phyloP scores from a whole-genome alignment of 2,888 invertebrate genomes.

The Epinotia brunnichana region DNA sequence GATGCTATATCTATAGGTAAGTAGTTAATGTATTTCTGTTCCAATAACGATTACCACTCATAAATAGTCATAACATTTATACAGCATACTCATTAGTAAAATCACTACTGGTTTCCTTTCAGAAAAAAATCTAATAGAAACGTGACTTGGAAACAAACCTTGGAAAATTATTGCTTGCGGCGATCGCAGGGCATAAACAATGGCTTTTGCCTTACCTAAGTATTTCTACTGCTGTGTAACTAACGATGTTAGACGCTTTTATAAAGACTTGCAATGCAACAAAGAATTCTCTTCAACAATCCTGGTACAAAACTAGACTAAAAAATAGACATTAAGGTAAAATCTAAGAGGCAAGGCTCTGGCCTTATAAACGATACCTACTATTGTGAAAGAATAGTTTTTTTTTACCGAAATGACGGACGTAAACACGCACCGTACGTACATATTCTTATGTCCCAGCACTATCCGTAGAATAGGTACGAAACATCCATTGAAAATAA shows the following conservation, averaged over 20 bases:
- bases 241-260: neutral
- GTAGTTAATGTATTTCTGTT: neutral
- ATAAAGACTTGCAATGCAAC: neutral
- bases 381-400: no score
- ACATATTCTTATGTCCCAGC: no score
- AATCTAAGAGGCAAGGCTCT: no score
- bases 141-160: conserved; percentile 35
- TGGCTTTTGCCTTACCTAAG: neutral
- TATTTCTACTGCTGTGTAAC: neutral
- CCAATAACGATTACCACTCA: neutral
- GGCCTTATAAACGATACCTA: no score
- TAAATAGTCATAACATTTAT: neutral
- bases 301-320: no score
- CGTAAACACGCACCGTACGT: no score
- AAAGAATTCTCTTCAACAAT: no score
- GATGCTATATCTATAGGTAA: no score
- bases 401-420: no score
- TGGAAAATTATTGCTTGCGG: conserved; percentile 18
- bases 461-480: no score
- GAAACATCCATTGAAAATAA: no score
- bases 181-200: conserved; percentile 12
- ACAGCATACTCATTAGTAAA: conserved; percentile 11
- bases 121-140: conserved; percentile 37
- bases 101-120: conserved; percentile 37
- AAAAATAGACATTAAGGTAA: no score